phyloP scores from a whole-genome alignment of 1,140 invertebrate genomes.

The Belonocnema kinseyi region DNA sequence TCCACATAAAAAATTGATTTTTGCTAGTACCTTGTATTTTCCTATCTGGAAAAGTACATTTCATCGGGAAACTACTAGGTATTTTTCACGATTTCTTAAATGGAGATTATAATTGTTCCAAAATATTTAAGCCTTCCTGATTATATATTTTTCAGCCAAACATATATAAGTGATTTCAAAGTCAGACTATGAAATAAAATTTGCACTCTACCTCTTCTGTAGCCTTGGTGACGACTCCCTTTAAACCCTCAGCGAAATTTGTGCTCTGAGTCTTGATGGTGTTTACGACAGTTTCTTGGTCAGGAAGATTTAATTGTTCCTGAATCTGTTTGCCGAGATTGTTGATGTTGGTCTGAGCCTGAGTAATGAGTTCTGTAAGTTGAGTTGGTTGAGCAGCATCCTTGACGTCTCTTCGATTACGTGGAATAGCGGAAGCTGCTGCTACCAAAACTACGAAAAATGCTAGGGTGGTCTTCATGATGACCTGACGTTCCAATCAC shows the following conservation, averaged over 20 bases:
- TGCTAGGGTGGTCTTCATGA: conserved; percentile 55
- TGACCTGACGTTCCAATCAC: neutral
- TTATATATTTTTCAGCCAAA: no score
- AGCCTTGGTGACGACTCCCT: conserved; percentile 52
- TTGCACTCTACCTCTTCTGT: conserved; percentile 54
- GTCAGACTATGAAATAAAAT: neutral
- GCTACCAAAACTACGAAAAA: conserved; percentile 44
- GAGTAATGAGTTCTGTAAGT: conserved; percentile 49
- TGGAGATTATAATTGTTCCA: no score
- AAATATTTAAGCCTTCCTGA: no score
- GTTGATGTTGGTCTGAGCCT: conserved; percentile 56
- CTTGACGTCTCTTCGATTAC: neutral
- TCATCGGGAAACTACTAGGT: no score
- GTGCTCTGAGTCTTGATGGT: conserved; percentile 60
- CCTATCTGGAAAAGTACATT: no score
- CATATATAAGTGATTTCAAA: no score
- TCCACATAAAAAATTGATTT: no score
- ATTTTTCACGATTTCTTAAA: no score
- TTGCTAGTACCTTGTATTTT: no score
- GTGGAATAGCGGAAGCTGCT: conserved; percentile 33
- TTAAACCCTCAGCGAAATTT: conserved; percentile 55
- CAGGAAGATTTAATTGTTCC: conserved; percentile 54
- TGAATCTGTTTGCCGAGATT: conserved; percentile 55
- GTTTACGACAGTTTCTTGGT: conserved; percentile 56
- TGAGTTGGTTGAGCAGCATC: conserved; percentile 34